Evolutionary conservation across 2,113 vertebrate genomes (phyloP).

Genomic region (Desmodus rotundus): DNA sequence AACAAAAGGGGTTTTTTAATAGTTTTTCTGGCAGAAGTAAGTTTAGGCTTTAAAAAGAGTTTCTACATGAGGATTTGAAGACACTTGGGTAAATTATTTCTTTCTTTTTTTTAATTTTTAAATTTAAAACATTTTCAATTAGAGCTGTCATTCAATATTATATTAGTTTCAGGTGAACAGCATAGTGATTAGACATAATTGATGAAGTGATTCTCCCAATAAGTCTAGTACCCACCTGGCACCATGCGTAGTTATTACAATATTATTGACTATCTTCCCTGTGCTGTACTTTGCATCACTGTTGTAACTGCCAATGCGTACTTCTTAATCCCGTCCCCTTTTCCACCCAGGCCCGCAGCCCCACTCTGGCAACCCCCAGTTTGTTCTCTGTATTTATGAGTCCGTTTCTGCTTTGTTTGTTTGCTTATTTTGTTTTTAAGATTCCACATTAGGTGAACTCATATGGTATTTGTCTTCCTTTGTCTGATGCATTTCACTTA

Average conservation of each 20-base stretch:
- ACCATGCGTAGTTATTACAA: not conserved
- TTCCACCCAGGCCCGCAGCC: not conserved
- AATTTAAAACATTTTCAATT: not conserved
- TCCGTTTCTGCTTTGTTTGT: not conserved
- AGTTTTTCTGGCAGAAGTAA: not conserved
- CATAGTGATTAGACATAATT: not conserved
- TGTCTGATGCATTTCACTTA: not conserved
- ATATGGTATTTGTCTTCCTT: not conserved
- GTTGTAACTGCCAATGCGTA: not conserved
- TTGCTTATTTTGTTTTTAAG: not conserved
- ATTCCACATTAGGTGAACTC: not conserved
- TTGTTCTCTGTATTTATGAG: not conserved
- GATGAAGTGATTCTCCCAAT: not conserved
- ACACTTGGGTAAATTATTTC: not conserved
- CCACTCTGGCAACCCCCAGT: not conserved
- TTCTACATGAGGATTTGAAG: not conserved
- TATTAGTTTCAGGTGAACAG: not conserved
- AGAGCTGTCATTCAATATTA: not conserved
- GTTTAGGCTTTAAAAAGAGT: not conserved
- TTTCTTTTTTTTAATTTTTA: not conserved
- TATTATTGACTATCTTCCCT: not conserved
- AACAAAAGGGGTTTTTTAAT: not conserved
- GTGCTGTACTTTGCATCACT: not conserved
- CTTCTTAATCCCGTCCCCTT: not conserved
- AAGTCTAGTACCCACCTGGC: not conserved